Percentiles rank a stretch among this genome's conserved stretches.
Conservation (phyloP, 2,797 vertebrate genomes). For the Helostoma temminkii region DNA sequence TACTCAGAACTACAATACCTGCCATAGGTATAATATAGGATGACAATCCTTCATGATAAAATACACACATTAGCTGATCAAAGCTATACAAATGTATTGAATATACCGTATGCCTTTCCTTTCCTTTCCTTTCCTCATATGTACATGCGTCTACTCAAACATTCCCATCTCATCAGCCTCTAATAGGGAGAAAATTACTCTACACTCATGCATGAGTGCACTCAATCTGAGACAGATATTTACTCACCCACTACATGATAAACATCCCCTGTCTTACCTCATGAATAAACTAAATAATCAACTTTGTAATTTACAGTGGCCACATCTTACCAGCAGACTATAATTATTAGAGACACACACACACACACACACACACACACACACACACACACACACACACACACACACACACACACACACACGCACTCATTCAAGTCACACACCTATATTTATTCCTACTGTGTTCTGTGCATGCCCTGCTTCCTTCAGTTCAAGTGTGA, state of each 20-base stretch:
- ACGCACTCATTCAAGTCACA: constrained; percentile 8
- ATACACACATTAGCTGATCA: constrained; percentile 1
- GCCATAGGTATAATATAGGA: not conserved
- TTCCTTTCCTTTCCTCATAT: constrained; percentile 35
- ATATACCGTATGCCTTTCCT: not conserved
- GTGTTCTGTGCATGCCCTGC: constrained; percentile 1
- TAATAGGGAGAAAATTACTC: constrained; percentile 49
- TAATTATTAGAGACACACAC: constrained; percentile 3
- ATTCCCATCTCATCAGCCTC: constrained; percentile 65
- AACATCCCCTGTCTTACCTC: constrained; percentile 41
- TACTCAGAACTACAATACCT: not conserved
- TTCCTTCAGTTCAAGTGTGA: constrained; percentile 38
- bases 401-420: constrained; percentile 5
- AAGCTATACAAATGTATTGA: constrained; percentile 24
- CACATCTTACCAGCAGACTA: constrained; percentile 9
- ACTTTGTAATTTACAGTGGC: constrained; percentile 25
- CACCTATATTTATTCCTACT: constrained; percentile 2
- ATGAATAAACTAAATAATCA: constrained; percentile 49
- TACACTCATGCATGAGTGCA: constrained; percentile 39
- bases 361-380: constrained; percentile 10
- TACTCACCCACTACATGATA: constrained; percentile 45
- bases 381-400: not conserved
- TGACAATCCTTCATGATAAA: not conserved
- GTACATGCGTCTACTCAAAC: constrained; percentile 53
- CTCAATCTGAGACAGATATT: constrained; percentile 42